These are phyloP conservation scores for Pteropus alecto DNA, from an alignment of 2,113 vertebrate genomes.

Conservation along the genomic window DNA sequence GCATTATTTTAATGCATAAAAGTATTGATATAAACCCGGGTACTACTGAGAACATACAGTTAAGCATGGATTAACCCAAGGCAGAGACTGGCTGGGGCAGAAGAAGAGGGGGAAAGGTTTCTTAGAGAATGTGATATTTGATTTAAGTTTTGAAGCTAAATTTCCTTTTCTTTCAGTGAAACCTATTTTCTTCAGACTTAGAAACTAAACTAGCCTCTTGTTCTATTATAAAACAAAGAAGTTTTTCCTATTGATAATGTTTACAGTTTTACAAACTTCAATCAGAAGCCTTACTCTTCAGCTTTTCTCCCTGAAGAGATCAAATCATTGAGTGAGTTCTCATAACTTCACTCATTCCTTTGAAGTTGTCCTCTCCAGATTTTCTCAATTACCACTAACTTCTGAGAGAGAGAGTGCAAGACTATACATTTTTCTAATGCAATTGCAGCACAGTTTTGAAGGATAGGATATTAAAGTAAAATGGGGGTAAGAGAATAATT, in stretches of 20 bases:
- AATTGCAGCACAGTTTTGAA: neutral
- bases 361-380: neutral
- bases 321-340: neutral
- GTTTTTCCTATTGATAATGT: neutral
- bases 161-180: neutral
- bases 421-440: neutral
- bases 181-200: neutral
- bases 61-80: neutral
- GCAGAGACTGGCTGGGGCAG: neutral
- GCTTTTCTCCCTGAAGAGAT: constrained; percentile 4
- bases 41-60: neutral
- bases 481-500: neutral
- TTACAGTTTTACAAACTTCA: constrained; percentile 18
- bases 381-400: neutral
- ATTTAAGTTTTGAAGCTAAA: neutral
- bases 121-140: neutral
- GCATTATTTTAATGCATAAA: neutral
- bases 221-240: constrained; percentile 19
- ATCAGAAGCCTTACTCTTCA: neutral
- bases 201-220: neutral
- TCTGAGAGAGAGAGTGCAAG: neutral
- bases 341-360: neutral
- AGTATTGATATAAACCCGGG: neutral
- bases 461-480: neutral
- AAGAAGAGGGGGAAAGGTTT: neutral